These are phyloP conservation scores for Halichondria panicea DNA, from an alignment of 37 sponge, comb jelly and placozoan genomes.

Conservation along the genomic window DNA sequence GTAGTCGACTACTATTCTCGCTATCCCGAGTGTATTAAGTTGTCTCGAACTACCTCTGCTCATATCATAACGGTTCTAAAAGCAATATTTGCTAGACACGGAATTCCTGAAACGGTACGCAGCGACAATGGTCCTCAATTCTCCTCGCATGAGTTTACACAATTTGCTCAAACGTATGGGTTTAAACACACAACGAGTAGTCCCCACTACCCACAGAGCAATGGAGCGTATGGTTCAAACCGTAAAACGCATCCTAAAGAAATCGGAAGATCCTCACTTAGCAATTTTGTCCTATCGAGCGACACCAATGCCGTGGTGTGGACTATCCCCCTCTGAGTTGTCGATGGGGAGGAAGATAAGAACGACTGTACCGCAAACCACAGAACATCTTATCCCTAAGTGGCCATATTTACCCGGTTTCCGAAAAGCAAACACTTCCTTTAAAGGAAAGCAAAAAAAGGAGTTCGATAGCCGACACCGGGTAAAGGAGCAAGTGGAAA, in stretches of 20 bases:
- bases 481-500: background rate
- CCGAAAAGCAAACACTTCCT: background rate
- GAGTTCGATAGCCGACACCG: slow-evolving; percentile 44
- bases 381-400: slow-evolving; percentile 23
- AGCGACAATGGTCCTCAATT: slow-evolving; percentile 68
- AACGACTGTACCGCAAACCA: slow-evolving; percentile 42
- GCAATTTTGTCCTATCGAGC: slow-evolving; percentile 48
- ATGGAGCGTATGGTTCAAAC: slow-evolving; percentile 59
- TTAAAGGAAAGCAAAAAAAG: slow-evolving; percentile 29
- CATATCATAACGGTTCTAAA: slow-evolving; percentile 27
- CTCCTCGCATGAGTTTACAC: slow-evolving; percentile 32
- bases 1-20: slow-evolving; percentile 43
- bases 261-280: slow-evolving; percentile 16
- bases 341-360: slow-evolving; percentile 36
- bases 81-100: slow-evolving; percentile 37
- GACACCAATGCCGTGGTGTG: slow-evolving; percentile 66
- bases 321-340: slow-evolving; percentile 42
- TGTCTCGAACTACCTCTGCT: slow-evolving; percentile 41
- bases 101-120: slow-evolving; percentile 41
- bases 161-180: slow-evolving; percentile 24
- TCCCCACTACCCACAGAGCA: slow-evolving; percentile 55
- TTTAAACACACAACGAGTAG: slow-evolving; percentile 56
- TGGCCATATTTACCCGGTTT: slow-evolving; percentile 46
- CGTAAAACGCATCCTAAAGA: slow-evolving; percentile 20
- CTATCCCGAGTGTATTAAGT: slow-evolving; percentile 33